Conservation (phyloP, 2,797 vertebrate species). For the Chanos chanos region DNA sequence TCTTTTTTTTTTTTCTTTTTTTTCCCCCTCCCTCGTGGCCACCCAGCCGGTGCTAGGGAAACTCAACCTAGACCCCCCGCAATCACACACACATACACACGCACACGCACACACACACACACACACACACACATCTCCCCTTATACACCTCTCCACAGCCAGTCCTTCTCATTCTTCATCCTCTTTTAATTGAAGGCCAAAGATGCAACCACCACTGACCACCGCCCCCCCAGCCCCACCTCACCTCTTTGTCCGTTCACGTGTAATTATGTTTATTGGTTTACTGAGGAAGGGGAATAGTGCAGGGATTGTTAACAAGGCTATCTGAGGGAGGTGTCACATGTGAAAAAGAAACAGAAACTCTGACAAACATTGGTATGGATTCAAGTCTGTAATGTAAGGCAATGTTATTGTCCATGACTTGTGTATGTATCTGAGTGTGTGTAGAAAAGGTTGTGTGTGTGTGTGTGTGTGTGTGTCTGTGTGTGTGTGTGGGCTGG, state of each 20-base stretch:
- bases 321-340: too few species aligned
- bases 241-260: too few species aligned
- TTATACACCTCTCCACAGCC: neutral
- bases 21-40: neutral
- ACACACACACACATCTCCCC: neutral
- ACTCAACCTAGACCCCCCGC: conserved; percentile 31
- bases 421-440: conserved; percentile 33
- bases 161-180: too few species aligned
- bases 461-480: neutral
- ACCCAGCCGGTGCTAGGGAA: neutral
- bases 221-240: too few species aligned
- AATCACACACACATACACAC: neutral
- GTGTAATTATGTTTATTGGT: too few species aligned
- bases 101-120: neutral
- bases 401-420: conserved; percentile 28
- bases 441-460: neutral
- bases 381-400: conserved; percentile 10
- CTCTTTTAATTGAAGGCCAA: too few species aligned
- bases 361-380: neutral
- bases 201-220: too few species aligned
- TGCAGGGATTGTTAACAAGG: too few species aligned
- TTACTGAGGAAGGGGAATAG: too few species aligned
- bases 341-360: too few species aligned
- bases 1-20: neutral
- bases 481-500: neutral